A percentile compares a stretch with the other conserved stretches of the same genome.
Evolutionary conservation across 2,797 vertebrate genomes (phyloP).

Genomic region (Falco columbarius): DNA sequence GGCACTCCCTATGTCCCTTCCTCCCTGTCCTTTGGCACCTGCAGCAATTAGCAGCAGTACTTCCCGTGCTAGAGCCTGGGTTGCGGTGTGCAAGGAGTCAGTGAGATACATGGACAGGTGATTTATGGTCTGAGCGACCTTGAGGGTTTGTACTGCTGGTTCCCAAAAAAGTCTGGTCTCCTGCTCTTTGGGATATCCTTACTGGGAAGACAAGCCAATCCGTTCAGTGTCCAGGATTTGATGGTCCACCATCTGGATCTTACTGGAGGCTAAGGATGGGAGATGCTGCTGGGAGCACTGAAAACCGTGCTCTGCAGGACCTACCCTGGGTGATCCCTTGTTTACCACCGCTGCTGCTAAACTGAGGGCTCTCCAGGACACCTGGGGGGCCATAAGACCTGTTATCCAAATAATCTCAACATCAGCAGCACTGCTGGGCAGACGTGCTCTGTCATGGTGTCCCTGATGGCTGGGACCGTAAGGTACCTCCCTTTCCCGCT

Average conservation of each 20-base stretch:
- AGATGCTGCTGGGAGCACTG: background rate
- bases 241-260: background rate
- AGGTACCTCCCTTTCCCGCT: background rate
- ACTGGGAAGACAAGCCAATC: background rate
- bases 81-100: background rate
- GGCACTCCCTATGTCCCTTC: background rate
- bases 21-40: background rate
- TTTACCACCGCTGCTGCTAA: background rate
- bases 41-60: background rate
- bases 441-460: background rate
- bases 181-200: background rate
- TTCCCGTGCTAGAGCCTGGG: background rate
- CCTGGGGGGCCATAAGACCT: background rate
- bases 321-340: background rate
- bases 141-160: rapidly evolving
- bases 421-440: rapidly evolving
- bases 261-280: background rate
- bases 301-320: background rate
- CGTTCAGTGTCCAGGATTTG: background rate
- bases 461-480: background rate
- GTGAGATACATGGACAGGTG: rapidly evolving
- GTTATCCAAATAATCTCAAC: background rate
- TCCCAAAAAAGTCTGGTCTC: background rate
- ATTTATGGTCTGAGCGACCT: background rate
- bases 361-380: background rate